Evolutionary conservation across 1,140 invertebrate genomes (phyloP).

Genomic region (Drosophila carrolli): DNA sequence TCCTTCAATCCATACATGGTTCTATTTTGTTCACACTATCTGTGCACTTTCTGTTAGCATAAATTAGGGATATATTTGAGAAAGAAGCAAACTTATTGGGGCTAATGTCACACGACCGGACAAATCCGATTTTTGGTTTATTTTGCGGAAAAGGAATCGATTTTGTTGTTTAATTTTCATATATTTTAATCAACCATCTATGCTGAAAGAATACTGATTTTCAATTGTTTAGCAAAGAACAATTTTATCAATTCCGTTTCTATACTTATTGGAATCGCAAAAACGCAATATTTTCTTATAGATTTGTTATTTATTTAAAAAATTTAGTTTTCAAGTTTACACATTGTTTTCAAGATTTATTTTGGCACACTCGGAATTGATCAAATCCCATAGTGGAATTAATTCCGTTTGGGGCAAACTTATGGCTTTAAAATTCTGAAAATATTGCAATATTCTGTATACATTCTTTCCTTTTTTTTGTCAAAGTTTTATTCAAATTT

Average conservation of each 20-base stretch:
- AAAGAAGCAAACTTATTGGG: conserved; percentile 16
- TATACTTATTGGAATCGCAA: neutral
- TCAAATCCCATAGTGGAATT: neutral
- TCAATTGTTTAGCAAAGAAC: neutral
- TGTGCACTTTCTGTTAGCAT: conserved; percentile 54
- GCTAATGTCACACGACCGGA: conserved; percentile 3
- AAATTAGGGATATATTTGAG: conserved; percentile 46
- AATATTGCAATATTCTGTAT: conserved; percentile 1
- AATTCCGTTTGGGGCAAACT: neutral
- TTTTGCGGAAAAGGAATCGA: neutral
- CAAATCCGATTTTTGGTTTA: neutral
- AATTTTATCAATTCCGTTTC: neutral
- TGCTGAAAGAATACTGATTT: neutral
- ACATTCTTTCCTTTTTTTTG: neutral
- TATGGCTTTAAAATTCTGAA: neutral
- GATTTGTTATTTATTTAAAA: neutral
- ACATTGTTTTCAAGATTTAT: neutral
- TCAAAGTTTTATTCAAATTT: conserved; percentile 20
- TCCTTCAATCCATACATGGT: conserved; percentile 23
- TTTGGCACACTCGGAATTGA: neutral
- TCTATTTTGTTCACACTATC: conserved; percentile 53
- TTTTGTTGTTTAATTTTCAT: neutral
- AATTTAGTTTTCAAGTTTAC: neutral
- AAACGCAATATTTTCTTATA: conserved; percentile 2
- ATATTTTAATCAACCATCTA: neutral